Conservation (phyloP, 1,140 invertebrate genomes). For the Philopotamus ludificatus region DNA sequence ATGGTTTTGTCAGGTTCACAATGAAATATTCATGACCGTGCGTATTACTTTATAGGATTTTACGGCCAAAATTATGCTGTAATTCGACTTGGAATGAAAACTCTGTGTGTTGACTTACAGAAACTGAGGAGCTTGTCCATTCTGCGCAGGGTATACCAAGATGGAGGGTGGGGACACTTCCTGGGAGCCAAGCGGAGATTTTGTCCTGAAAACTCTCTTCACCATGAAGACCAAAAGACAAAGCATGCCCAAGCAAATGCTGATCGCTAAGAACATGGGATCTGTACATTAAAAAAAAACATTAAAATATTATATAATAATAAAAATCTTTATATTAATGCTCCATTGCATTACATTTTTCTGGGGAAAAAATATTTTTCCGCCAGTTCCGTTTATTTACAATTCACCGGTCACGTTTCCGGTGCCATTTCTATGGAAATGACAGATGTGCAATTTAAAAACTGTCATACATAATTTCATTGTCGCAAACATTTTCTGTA, state of each 20-base stretch:
- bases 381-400: not conserved
- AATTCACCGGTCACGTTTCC: not conserved
- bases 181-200: constrained; percentile 26
- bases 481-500: too few species aligned
- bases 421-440: not conserved
- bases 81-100: too few species aligned
- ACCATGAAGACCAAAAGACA: constrained; percentile 18
- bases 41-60: not conserved
- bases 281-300: constrained; percentile 15
- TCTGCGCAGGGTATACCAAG: constrained; percentile 33
- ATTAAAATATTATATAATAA: too few species aligned
- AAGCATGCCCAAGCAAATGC: constrained; percentile 4
- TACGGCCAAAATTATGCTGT: not conserved
- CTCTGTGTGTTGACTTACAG: constrained; percentile 27
- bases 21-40: not conserved
- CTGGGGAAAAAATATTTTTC: not conserved
- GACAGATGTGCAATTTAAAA: not conserved
- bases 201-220: constrained; percentile 21
- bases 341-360: not conserved
- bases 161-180: constrained; percentile 31
- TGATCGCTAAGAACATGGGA: constrained; percentile 24
- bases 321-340: too few species aligned
- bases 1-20: not conserved
- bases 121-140: constrained; percentile 33
- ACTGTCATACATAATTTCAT: too few species aligned